These are phyloP conservation scores for Macaca mulatta DNA, from an alignment of 2,113 vertebrate species.

Conservation along the genomic window DNA sequence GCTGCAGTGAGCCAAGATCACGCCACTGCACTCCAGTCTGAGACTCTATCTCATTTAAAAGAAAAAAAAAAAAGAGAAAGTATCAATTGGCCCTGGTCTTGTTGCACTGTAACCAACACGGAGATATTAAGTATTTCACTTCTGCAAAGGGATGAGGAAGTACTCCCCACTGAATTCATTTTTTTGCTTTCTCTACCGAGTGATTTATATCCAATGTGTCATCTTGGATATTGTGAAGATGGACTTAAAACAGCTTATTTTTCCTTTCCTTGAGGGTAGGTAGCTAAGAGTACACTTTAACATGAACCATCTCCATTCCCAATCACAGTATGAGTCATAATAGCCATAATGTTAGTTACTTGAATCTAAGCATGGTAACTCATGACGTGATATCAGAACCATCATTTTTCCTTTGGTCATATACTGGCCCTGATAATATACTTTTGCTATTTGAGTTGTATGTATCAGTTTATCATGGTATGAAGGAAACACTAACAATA, in stretches of 20 bases:
- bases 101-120: not conserved
- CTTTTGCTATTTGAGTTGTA: slow-evolving; percentile 12
- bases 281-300: slow-evolving; percentile 23
- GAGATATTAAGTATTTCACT: slow-evolving; percentile 48
- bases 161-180: not conserved
- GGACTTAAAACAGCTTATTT: slow-evolving; percentile 37
- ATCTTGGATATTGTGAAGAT: slow-evolving; percentile 23
- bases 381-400: not conserved
- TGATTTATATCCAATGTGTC: slow-evolving; percentile 15
- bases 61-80: too few relatives aligned
- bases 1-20: too few relatives aligned
- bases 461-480: not conserved
- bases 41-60: too few relatives aligned
- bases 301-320: not conserved
- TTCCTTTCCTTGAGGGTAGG: not conserved
- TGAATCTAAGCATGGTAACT: not conserved
- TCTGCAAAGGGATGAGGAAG: slow-evolving; percentile 11
- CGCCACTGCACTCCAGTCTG: too few relatives aligned
- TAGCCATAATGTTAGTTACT: not conserved
- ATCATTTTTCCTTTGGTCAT: slow-evolving; percentile 18
- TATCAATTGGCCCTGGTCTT: not conserved
- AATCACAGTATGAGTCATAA: slow-evolving; percentile 31
- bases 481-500: not conserved
- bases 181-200: slow-evolving; percentile 21
- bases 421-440: not conserved